These are phyloP conservation scores for Balaeniceps rex DNA, from an alignment of 2,113 vertebrate species.

Conservation along the genomic window DNA sequence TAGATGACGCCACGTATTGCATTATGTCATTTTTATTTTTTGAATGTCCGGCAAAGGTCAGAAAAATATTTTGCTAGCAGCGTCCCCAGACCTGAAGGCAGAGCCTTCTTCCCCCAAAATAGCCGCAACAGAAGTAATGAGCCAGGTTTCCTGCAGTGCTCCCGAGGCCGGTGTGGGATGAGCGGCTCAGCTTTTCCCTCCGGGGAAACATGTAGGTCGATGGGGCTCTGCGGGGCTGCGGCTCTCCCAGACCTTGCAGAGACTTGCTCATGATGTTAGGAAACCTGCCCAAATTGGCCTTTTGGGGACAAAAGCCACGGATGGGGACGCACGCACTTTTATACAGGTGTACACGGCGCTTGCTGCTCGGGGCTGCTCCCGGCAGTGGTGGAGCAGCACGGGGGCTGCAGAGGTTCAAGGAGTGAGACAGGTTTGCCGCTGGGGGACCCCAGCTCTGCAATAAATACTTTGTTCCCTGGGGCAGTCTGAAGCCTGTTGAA, in stretches of 20 bases:
- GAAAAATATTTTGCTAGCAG: background rate
- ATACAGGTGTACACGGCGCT: accelerated
- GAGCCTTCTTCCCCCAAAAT: background rate
- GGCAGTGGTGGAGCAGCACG: background rate
- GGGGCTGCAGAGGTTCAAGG: background rate
- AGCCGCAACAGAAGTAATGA: background rate
- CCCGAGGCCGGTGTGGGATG: background rate
- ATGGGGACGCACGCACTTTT: background rate
- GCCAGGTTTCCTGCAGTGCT: background rate
- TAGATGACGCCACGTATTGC: background rate
- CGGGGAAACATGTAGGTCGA: accelerated
- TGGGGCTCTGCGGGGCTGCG: accelerated
- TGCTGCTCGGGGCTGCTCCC: background rate
- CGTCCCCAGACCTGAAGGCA: background rate
- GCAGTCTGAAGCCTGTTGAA: background rate
- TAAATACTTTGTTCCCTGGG: background rate
- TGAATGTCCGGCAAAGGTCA: background rate
- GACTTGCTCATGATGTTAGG: accelerated
- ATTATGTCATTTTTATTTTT: background rate
- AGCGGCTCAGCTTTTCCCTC: background rate
- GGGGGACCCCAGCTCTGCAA: background rate
- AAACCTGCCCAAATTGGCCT: background rate
- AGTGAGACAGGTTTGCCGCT: background rate
- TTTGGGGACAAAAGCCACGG: background rate
- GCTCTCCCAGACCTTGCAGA: background rate